These are phyloP conservation scores for Vesta saturnalis DNA, from an alignment of 2,888 invertebrate genomes.

Conservation along the genomic window DNA sequence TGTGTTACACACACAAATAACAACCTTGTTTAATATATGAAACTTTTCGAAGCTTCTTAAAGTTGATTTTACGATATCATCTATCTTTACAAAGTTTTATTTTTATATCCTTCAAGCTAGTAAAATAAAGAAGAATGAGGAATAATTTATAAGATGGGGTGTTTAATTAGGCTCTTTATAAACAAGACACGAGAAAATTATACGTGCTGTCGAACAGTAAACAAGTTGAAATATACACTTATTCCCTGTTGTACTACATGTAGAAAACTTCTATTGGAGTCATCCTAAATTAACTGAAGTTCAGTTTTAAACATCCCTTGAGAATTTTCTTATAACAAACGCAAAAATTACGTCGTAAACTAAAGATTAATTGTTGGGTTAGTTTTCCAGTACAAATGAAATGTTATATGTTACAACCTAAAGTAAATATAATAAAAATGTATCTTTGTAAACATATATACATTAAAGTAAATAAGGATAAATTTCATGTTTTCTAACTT, in stretches of 20 bases:
- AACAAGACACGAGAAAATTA: constrained; percentile 19
- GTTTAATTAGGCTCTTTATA: constrained; percentile 22
- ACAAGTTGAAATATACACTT: constrained; percentile 14
- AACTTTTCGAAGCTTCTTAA: no score
- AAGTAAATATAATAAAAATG: constrained; percentile 1
- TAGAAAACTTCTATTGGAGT: not conserved
- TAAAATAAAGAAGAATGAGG: not conserved
- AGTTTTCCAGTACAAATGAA: not conserved
- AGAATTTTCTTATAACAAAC: not conserved
- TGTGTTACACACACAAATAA: no score
- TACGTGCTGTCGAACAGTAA: constrained; percentile 24
- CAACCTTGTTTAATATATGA: no score
- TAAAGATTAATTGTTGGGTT: not conserved
- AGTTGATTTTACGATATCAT: not conserved
- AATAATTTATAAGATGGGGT: constrained; percentile 9
- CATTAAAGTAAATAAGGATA: not conserved
- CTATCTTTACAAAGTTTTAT: not conserved
- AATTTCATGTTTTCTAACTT: not conserved
- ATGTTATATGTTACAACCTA: no score
- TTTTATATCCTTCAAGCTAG: not conserved
- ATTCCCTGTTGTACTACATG: constrained; percentile 2
- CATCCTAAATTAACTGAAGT: constrained; percentile 4
- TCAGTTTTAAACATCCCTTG: not conserved
- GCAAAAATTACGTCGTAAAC: not conserved
- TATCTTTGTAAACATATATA: not conserved